Base-by-base conservation (phyloP, 2,113 vertebrate species). In the Macheiramphus alcinus region DNA sequence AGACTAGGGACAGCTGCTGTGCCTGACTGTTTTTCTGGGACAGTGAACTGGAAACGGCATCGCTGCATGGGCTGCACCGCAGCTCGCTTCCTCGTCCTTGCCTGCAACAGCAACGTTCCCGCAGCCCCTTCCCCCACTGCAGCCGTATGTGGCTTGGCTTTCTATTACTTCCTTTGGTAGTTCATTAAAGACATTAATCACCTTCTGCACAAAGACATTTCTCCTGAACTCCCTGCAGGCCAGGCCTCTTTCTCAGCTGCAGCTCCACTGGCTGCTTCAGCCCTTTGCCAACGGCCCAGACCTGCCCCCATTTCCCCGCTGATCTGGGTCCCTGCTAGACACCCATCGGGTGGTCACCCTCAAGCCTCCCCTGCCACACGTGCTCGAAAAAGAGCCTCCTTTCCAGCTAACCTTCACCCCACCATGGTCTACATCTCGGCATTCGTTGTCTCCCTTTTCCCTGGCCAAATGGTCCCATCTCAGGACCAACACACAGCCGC, bases 131-230 rank as follows among this genome's bases (percentile, higher is more conserved):
- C 81, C 65, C 80, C 72, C 56, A 66, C 53, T 7, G n/a, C 50
- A 7, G 61, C 86, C 11, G 0, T 36, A 70, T 42, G 85, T 58
- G 53, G n/a, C 70, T 92, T 87, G 91, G n/a, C 31, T 67, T 95
- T 78, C 92, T 91, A 72, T 93, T 88, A 72, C 85, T 96, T 96
- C 94, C 70, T 96, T 82, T 66, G 56, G 88, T 81, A 95, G 78
- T 82, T 85, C 92, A 88, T 82, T 95, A 94, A 75, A 84, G 62
- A 17, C 47, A 89, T 95, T 97, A 95, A 88, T 95, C 94, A 96
- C 62, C 55, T 82, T 63, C 50, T 65, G 50, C 71, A 90, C 93
- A 87, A 86, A 94, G 86, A 62, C 21, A 45, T 84, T 95, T 95
- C 76, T 93, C 86, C 78, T 63, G 42, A 90, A 68, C 20, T 97